Base-by-base conservation (phyloP, 2,113 vertebrate species). In the Lontra canadensis region DNA sequence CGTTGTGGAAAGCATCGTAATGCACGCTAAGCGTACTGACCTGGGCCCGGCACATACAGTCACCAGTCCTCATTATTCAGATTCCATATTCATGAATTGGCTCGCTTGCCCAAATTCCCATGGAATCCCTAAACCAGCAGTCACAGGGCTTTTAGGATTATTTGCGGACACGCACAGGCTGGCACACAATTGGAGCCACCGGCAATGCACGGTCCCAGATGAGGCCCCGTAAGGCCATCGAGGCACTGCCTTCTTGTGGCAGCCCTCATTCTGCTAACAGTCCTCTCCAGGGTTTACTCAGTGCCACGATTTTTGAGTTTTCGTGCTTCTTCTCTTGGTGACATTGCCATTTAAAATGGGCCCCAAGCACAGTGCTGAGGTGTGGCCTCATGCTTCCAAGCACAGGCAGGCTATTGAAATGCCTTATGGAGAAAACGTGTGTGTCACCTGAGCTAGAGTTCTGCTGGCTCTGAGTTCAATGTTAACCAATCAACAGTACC, bases 291-390 rank as follows among this genome's bases (percentile, higher is more conserved):
- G 0, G 74, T 31, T 47, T 44, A 31, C 10, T 29, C 1, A 2
- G 20, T 18, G 36, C 31, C n/a, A 80, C 0, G 0, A 2, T 4
- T 7, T 90, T 42, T 78, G 7, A 0, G 17, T 44, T n/a, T 67
- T 47, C 47, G 31, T 90, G 63, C 26, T 26, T 23, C 21, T 15
- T 78, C 18, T 36, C 5, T 26, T 52, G 71, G 71, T 31, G 23
- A 44, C 52, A 49, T n/a, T 55, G 18, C 15, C 69, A 31, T 34
- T 69, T 74, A 42, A 39, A 82, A 63, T 18, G 78, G 49, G 31
- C 39, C 44, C 42, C 15, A 44, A 80, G 57, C 11, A 6, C 15
- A 42, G 65, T 67, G 69, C 36, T 17, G 10, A 44, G 21, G 63
- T 11, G 23, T 23, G 21, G 31, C 20, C 57, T 11, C 7, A 2